These are phyloP conservation scores for Lordiphosa fenestrarum DNA, from an alignment of 2,888 invertebrate species.

Conservation along the genomic window DNA sequence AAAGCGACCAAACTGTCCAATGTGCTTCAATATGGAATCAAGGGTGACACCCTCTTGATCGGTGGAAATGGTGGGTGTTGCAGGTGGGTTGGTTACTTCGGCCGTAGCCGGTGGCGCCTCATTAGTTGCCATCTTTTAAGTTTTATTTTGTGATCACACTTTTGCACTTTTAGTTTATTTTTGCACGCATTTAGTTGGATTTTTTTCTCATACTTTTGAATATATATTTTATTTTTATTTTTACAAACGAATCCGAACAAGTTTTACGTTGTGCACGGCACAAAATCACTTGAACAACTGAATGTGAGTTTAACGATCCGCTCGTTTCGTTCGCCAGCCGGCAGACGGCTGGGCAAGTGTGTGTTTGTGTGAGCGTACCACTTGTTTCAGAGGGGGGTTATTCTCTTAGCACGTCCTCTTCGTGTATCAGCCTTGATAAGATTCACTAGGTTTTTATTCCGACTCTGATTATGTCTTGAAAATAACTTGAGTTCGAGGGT, in stretches of 20 bases:
- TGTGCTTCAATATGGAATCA: constrained; percentile 73
- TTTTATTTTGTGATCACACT: constrained; percentile 17
- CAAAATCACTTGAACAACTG: constrained; percentile 51
- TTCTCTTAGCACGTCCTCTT: too few species aligned
- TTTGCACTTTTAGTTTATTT: constrained; percentile 54
- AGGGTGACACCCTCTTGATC: constrained; percentile 64
- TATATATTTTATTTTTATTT: constrained; percentile 52
- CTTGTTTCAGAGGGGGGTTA: too few species aligned
- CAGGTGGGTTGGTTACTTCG: constrained; percentile 14
- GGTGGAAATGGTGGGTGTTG: neutral
- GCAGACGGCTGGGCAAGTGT: neutral
- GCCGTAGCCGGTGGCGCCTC: constrained; percentile 27
- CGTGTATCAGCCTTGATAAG: too few species aligned
- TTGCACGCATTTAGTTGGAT: constrained; percentile 33
- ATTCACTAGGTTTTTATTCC: too few species aligned
- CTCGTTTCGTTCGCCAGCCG: constrained; percentile 2
- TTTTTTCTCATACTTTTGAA: constrained; percentile 20
- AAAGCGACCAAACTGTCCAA: constrained; percentile 86
- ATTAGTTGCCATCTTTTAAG: constrained; percentile 8
- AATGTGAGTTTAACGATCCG: constrained; percentile 13
- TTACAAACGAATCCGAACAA: constrained; percentile 44
- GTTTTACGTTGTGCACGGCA: constrained; percentile 53
- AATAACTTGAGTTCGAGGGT: too few species aligned
- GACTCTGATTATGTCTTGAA: too few species aligned
- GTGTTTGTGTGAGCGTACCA: neutral